Percentiles rank a stretch among this genome's conserved stretches.
phyloP scores from a whole-genome alignment of 2,888 invertebrate genomes.

The Parnassius apollo region DNA sequence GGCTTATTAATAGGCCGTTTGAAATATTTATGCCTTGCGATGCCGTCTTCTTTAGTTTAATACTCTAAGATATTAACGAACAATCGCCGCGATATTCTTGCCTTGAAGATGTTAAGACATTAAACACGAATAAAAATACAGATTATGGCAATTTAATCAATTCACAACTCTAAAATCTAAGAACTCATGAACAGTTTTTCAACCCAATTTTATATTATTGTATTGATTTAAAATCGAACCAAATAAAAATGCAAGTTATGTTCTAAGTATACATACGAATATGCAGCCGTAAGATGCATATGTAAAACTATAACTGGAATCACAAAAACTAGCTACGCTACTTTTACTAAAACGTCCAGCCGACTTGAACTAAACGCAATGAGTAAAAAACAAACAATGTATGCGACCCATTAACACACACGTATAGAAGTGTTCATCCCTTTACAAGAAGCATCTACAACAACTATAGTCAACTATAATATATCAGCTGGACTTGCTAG shows the following conservation, averaged over 20 bases:
- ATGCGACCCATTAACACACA: slow-evolving; percentile 41
- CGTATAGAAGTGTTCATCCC: slow-evolving; percentile 43
- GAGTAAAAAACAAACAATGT: slow-evolving; percentile 35
- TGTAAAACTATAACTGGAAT: slow-evolving; percentile 27
- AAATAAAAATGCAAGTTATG: slow-evolving; percentile 4
- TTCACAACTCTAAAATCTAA: no score
- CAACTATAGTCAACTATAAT: slow-evolving; percentile 56
- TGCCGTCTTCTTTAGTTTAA: no score
- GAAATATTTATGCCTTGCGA: no score
- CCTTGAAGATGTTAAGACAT: no score
- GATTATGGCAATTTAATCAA: no score
- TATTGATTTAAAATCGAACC: no score
- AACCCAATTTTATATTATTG: no score
- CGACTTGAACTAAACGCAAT: slow-evolving; percentile 11
- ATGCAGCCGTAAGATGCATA: background rate
- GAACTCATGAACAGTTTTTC: no score
- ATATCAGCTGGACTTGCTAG: slow-evolving; percentile 52
- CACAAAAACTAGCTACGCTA: slow-evolving; percentile 34
- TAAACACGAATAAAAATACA: no score
- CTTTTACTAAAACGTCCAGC: slow-evolving; percentile 10
- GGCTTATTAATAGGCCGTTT: no score
- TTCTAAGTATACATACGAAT: background rate
- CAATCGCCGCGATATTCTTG: no score
- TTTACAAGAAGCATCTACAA: slow-evolving; percentile 63
- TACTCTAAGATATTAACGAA: no score